Base-by-base conservation (phyloP, 2,797 vertebrate genomes). In the Eleutherodactylus coqui region DNA sequence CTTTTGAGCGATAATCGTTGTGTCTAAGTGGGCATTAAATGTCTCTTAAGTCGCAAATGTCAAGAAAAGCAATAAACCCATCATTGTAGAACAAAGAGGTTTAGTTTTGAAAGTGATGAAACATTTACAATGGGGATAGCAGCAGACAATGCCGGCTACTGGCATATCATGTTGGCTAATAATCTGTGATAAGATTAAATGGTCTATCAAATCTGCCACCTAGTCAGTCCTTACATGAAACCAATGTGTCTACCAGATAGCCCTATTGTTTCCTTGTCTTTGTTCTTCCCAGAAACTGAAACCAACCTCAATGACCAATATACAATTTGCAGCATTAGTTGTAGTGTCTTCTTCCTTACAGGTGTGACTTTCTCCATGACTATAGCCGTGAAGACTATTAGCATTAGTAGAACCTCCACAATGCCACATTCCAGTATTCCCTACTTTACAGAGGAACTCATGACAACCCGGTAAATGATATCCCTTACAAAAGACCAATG, bases 251-350 rank as follows among this genome's bases (percentile, higher is more conserved):
- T 58, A 5, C 9, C n/a, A 34, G 60, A 47, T 29, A 80, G 60
- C 47, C 38, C 38, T n/a, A 58, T 69, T 73, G 76, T 38, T 70
- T 85, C n/a, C 67, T 75, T 38, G 53, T 11, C 67, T 80, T 79
- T n/a, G 36, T 19, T 62, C 27, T 72, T 79, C 27, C 21, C 19
- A 38, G 21, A 53, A 85, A 43, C 53, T 75, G 67, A 41, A 80
- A 34, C 38, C 77, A 80, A 45, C 70, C 64, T 79, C 75, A 72
- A 47, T 85, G 76, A 75, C 67, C 77, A 24, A 75, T 9, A 38
- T 75, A 8, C 41, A 45, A 27, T 75, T 62, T 38, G 1, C 43
- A 5, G 41, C 29, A 34, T 19, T 13, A 24, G 27, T n/a, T 72
- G 45, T 64, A 11, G 16, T n/a, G 3, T 34, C 49, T 67, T 77